Conservation (phyloP, 2,797 vertebrate genomes). For the Tenualosa thibaudeaui region DNA sequence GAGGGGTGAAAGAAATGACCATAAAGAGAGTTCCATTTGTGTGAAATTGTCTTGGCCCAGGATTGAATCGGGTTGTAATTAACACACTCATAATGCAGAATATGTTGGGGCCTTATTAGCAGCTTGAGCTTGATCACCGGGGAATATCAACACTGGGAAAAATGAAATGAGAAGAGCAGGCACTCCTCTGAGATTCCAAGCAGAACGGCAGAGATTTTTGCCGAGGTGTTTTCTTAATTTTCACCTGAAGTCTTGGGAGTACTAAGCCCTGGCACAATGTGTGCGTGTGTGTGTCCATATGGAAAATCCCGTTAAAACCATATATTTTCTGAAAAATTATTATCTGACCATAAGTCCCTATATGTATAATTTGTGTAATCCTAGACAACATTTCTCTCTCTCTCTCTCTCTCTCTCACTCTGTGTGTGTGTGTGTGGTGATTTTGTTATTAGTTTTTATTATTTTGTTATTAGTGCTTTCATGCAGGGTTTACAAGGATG, state of each 20-base stretch:
- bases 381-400: too few species aligned
- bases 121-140: not conserved
- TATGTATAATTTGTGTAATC: too few species aligned
- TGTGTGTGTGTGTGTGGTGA: not conserved
- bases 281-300: not conserved
- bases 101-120: slow-evolving; percentile 9
- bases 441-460: too few species aligned
- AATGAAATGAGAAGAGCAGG: slow-evolving; percentile 6
- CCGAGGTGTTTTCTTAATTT: not conserved
- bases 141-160: not conserved
- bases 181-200: not conserved
- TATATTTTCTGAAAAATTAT: not conserved
- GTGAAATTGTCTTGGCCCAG: slow-evolving; percentile 14
- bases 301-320: too few species aligned
- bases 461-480: too few species aligned
- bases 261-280: not conserved
- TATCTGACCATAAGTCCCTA: too few species aligned
- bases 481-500: slow-evolving; percentile 11
- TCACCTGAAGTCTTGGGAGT: slow-evolving; percentile 9
- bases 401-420: not conserved
- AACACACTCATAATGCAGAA: not conserved
- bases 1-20: not conserved
- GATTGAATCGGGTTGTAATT: not conserved
- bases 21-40: slow-evolving; percentile 11
- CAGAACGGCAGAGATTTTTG: not conserved